These are phyloP conservation scores for Squalus acanthias DNA, from an alignment of 2,797 vertebrate species.

Conservation along the genomic window DNA sequence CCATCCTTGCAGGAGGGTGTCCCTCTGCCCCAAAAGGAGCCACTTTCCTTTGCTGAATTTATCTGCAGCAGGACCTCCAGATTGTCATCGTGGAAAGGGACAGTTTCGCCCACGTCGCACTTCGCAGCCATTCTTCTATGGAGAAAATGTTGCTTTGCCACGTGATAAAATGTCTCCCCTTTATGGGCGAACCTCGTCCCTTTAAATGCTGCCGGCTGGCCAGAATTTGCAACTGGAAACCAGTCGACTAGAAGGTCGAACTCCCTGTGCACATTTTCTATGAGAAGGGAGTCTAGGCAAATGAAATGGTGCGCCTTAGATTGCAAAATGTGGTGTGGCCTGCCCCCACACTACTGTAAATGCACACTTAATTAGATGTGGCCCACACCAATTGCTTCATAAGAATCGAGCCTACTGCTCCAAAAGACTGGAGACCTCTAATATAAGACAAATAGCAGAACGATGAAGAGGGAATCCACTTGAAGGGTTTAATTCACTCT, in stretches of 20 bases:
- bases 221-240: background rate
- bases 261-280: background rate
- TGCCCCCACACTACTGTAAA: background rate
- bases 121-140: background rate
- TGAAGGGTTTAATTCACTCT: too few relatives aligned
- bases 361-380: background rate
- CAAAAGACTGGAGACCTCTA: background rate
- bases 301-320: background rate
- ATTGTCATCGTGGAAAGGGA: too few relatives aligned
- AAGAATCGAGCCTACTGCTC: background rate
- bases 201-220: background rate
- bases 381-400: background rate
- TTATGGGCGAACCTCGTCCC: too few relatives aligned
- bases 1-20: background rate
- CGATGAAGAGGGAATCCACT: too few relatives aligned
- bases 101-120: background rate
- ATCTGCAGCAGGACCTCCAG: too few relatives aligned
- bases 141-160: background rate
- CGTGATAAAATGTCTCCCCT: too few relatives aligned
- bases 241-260: background rate
- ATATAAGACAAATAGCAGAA: background rate
- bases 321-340: background rate
- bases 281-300: background rate
- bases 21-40: background rate
- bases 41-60: background rate